Evolutionary conservation across 2,888 invertebrate species (phyloP).

Genomic region (Aproaerema taeniolella): DNA sequence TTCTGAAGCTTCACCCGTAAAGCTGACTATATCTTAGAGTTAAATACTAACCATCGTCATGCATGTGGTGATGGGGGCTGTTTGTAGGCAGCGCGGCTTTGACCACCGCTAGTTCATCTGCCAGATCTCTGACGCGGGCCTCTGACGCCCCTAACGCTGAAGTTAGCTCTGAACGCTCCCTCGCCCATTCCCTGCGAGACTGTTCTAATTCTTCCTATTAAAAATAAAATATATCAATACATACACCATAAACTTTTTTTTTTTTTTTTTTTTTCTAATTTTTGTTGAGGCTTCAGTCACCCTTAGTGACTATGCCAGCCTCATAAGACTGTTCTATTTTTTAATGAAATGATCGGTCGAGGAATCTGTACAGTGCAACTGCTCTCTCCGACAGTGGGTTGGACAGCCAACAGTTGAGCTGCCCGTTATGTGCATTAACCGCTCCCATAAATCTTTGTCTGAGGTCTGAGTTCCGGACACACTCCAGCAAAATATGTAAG

Average conservation of each 20-base stretch:
- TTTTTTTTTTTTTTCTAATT: too few species aligned
- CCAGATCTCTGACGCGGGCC: constrained; percentile 84
- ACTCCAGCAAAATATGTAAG: too few species aligned
- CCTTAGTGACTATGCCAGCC: too few species aligned
- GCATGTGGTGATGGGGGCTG: constrained; percentile 53
- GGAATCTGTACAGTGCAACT: too few species aligned
- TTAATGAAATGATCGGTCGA: too few species aligned
- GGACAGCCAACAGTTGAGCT: too few species aligned
- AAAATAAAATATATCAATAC: constrained; percentile 21
- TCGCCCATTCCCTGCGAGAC: constrained; percentile 83
- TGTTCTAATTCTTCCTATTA: constrained; percentile 89
- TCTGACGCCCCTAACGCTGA: constrained; percentile 84
- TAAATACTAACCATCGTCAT: constrained; percentile 53
- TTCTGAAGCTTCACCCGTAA: constrained; percentile 87
- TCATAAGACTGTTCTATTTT: too few species aligned
- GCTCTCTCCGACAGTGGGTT: too few species aligned
- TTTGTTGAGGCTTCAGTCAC: too few species aligned
- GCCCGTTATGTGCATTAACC: too few species aligned
- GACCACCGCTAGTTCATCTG: constrained; percentile 70
- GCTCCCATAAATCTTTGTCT: too few species aligned
- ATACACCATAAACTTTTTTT: background rate
- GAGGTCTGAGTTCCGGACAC: too few species aligned
- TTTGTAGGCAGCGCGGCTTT: constrained; percentile 73
- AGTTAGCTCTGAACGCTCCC: constrained; percentile 82
- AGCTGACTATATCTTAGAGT: constrained; percentile 81